Evolutionary conservation across 2,888 invertebrate species (phyloP), one percentile per base, ranked within the genome.

Genomic region (Drymonia ruficornis): DNA sequence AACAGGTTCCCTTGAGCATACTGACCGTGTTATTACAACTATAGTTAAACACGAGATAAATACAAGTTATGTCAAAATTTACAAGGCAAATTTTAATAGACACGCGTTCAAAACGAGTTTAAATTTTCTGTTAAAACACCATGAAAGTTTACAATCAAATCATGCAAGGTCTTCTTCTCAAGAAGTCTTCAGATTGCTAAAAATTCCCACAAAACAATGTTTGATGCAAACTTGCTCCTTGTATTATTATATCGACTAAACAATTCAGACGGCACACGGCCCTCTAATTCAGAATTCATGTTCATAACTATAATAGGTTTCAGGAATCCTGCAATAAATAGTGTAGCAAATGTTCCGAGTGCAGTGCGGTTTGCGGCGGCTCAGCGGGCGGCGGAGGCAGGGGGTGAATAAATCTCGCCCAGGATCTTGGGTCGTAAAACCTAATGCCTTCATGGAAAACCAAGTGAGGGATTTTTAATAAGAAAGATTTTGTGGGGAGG

Each of bases 291-390:
- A 46, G 29, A 15, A 29, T 46, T 46, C 29, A 46, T 29, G 46
- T 46, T 23, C 46, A 46, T 29, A 46, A 46, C 46, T 46, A 7
- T 47, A 47, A 47, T 47, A 8, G 47, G 34, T 11, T 47, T 47
- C 47, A 47, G 34, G 28, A 47, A 47, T 34, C 47, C 47, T 15
- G 16, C 18, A 18, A 47, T 47, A 47, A 47, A 34, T 34, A 18
- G 15, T 29, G 12, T 9, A 46, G 46, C 13, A 29, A 46, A 46
- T 46, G 46, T 29, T 28, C 29, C 34, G 45, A 12, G 45, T 45
- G 45, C 28, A 34, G 8, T 29, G 46, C n/a, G 46, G 28, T 0
- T 31, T 4, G 23, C 23, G 23, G 31, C 8, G 31, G 29, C 31
- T 46, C 31, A 46, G 46, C 15, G 7, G 15, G 47, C 7, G 5